phyloP scores from a whole-genome alignment of 2,888 invertebrate genomes.

The Metopia argyrocephala region DNA sequence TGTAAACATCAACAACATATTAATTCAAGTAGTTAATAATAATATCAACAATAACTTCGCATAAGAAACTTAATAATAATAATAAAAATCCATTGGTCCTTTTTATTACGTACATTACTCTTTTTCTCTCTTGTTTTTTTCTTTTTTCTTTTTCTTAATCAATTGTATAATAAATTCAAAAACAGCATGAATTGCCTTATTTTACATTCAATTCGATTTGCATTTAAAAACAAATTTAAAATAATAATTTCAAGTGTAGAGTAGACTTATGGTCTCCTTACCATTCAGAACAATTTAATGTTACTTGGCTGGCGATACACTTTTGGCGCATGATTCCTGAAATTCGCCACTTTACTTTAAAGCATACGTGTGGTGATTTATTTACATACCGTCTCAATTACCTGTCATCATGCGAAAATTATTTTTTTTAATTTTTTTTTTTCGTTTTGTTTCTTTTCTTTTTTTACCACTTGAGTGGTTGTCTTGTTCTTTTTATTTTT shows the following conservation, averaged over 20 bases:
- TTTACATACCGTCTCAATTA: constrained; percentile 59
- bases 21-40: not conserved
- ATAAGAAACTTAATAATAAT: too few relatives aligned
- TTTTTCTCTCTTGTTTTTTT: not conserved
- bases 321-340: not conserved
- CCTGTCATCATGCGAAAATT: constrained; percentile 42
- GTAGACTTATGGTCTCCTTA: not conserved
- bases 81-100: too few relatives aligned
- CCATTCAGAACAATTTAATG: not conserved
- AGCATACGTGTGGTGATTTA: constrained; percentile 2
- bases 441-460: not conserved
- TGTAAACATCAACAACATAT: too few relatives aligned
- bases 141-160: constrained; percentile 28
- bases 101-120: too few relatives aligned
- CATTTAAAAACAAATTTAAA: not conserved
- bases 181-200: not conserved
- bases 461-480: constrained; percentile 34
- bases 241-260: not conserved
- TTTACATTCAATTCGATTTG: constrained; percentile 10
- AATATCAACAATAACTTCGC: not conserved
- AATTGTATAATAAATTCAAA: not conserved
- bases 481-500: not conserved
- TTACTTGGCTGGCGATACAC: too few relatives aligned
- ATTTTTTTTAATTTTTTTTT: constrained; percentile 9
- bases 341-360: not conserved